Conservation (phyloP, 2,113 vertebrate genomes). For the Oenanthe oenanthe region DNA sequence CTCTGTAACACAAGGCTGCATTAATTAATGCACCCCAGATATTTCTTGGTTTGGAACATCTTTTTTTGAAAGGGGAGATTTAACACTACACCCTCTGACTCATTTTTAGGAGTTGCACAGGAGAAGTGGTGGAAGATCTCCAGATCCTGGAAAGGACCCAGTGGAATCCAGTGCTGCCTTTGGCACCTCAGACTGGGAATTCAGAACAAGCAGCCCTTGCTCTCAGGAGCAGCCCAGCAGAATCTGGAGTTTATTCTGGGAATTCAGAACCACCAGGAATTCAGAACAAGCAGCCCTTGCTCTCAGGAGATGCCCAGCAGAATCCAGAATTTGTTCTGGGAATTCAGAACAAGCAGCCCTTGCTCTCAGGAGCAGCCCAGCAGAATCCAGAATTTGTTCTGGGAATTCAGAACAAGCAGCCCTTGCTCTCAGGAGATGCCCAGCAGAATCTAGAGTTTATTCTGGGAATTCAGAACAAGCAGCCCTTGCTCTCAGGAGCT, state of each 20-base stretch:
- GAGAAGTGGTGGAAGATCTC: neutral
- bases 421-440: too few species aligned
- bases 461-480: too few species aligned
- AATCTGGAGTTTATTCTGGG: too few species aligned
- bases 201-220: too few species aligned
- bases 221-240: too few species aligned
- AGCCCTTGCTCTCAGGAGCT: too few species aligned
- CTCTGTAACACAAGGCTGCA: rapidly evolving
- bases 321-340: neutral
- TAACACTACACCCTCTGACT: neutral
- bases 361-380: neutral
- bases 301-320: neutral
- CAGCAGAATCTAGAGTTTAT: too few species aligned
- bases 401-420: too few species aligned
- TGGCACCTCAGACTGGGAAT: neutral
- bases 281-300: too few species aligned
- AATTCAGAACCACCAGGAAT: too few species aligned
- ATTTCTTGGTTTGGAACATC: neutral
- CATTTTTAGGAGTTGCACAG: neutral
- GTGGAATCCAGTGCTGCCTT: neutral
- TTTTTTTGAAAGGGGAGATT: neutral
- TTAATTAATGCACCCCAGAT: neutral
- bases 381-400: too few species aligned
- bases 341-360: neutral
- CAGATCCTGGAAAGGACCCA: neutral